These are phyloP conservation scores for Misgurnus anguillicaudatus DNA, from an alignment of 2,113 vertebrate species.

Conservation along the genomic window DNA sequence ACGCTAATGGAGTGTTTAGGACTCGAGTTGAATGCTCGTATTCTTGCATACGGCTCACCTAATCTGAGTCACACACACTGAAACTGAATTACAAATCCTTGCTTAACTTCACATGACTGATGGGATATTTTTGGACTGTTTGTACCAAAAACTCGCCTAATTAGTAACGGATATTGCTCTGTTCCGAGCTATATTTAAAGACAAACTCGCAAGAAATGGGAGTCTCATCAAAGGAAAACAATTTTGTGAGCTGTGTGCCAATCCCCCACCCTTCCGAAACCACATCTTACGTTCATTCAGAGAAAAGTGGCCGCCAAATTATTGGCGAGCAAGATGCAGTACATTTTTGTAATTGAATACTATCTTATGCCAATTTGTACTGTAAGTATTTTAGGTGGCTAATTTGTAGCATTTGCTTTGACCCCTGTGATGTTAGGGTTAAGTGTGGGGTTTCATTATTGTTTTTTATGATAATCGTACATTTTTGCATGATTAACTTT, in stretches of 20 bases:
- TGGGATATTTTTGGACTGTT: slow-evolving; percentile 36
- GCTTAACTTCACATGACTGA: slow-evolving; percentile 36
- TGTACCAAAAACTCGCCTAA: slow-evolving; percentile 34
- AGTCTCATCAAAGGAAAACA: slow-evolving; percentile 28
- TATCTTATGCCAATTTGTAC: too few species aligned
- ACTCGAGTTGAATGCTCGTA: slow-evolving; percentile 18
- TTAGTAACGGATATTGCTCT: slow-evolving; percentile 21
- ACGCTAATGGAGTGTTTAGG: slow-evolving; percentile 38
- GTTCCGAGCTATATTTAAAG: slow-evolving; percentile 41
- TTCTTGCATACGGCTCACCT: slow-evolving; percentile 24
- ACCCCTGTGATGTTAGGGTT: too few species aligned
- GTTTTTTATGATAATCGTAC: too few species aligned
- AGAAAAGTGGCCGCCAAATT: slow-evolving; percentile 16
- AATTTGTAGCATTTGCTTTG: too few species aligned
- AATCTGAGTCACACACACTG: slow-evolving; percentile 45
- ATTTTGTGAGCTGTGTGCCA: neutral
- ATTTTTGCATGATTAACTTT: too few species aligned
- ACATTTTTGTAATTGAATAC: too few species aligned
- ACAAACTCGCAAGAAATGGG: slow-evolving; percentile 7
- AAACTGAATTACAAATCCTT: slow-evolving; percentile 46
- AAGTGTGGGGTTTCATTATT: too few species aligned
- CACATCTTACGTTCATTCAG: slow-evolving; percentile 28
- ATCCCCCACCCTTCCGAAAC: neutral
- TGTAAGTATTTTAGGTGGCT: too few species aligned
- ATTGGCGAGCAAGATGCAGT: neutral